phyloP scores from a whole-genome alignment of 2,797 vertebrate species.

The Rhynchotus rufescens region DNA sequence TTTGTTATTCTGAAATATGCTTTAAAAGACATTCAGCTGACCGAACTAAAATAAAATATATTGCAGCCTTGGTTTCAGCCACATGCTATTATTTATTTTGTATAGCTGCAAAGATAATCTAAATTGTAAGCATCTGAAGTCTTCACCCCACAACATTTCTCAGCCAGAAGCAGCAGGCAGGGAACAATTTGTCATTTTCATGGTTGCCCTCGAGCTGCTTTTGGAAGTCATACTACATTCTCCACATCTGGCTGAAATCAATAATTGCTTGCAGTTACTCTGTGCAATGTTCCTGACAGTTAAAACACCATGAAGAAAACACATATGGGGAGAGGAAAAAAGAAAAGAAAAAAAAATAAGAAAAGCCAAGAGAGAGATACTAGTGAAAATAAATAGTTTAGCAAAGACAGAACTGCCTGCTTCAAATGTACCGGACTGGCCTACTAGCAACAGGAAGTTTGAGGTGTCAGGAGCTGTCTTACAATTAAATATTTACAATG shows the following conservation, averaged over 20 bases:
- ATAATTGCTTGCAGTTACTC: neutral
- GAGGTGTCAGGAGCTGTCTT: neutral
- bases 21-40: neutral
- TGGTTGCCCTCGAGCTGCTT: neutral
- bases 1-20: neutral
- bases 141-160: neutral
- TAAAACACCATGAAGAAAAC: neutral
- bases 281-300: neutral
- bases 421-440: neutral
- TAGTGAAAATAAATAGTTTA: neutral
- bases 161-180: neutral
- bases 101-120: neutral
- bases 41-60: neutral
- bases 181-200: neutral
- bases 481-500: constrained; percentile 55
- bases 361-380: neutral
- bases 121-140: neutral
- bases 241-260: neutral
- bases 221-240: neutral
- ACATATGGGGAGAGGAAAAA: neutral
- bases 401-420: neutral
- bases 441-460: neutral
- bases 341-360: neutral
- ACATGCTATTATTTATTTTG: neutral
- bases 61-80: neutral